A percentile compares a stretch with the other conserved stretches of the same genome.
Conservation (phyloP, 2,888 invertebrate species). For the Lordiphosa andalusiaca region DNA sequence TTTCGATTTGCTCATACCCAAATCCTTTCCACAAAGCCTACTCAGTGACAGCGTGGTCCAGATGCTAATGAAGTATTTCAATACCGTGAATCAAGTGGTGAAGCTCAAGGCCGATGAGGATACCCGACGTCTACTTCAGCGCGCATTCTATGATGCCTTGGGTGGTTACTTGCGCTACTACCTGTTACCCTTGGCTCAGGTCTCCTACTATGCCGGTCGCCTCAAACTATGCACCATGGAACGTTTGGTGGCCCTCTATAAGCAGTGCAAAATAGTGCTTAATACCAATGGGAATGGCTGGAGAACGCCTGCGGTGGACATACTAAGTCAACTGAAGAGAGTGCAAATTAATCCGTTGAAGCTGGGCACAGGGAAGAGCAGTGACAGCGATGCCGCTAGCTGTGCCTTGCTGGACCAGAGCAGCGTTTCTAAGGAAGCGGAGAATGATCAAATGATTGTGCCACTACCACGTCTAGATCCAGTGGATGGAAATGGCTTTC, state of each 20-base stretch:
- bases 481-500: conserved; percentile 54
- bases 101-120: conserved; percentile 50
- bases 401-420: conserved; percentile 70
- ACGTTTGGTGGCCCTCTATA: conserved; percentile 64
- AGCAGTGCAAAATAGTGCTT: conserved; percentile 67
- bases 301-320: conserved; percentile 61
- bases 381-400: conserved; percentile 50
- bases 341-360: conserved; percentile 23
- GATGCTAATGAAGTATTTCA: conserved; percentile 77
- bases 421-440: conserved; percentile 43
- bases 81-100: conserved; percentile 70
- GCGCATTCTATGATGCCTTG: conserved; percentile 77
- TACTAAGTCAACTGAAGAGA: conserved; percentile 37
- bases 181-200: conserved; percentile 75
- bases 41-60: conserved; percentile 67
- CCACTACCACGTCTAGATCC: conserved; percentile 73
- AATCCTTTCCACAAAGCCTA: conserved; percentile 60
- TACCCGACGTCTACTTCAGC: conserved; percentile 54
- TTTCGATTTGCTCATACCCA: conserved; percentile 78
- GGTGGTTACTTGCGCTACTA: conserved; percentile 78
- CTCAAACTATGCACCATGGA: conserved; percentile 64
- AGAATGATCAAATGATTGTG: conserved; percentile 73
- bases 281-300: conserved; percentile 80
- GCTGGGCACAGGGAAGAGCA: conserved; percentile 1
- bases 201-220: conserved; percentile 78